Evolutionary conservation across 1,140 invertebrate genomes (phyloP), one percentile per base, ranked within the genome.

Genomic region (Agrypnia vestita): DNA sequence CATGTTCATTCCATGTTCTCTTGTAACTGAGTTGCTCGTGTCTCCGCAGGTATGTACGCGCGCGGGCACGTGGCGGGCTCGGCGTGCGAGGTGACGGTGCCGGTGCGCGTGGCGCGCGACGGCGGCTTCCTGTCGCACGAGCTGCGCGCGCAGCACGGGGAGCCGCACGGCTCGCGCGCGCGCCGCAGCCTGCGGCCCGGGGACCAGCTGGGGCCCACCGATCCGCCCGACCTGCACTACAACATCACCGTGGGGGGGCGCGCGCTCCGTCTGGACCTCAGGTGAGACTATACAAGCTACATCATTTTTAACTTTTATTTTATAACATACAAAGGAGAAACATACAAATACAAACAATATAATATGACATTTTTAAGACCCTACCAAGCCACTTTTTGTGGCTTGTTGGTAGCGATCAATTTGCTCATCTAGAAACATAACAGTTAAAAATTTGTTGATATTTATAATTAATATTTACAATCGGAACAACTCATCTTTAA

Each of bases 181-280:
- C 62, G 51, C 3, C 76, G 62, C 62, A 71, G 62, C 49, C 62
- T 78, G 56, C 46, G 10, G 53, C 56, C 44, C 56, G 80, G 78
- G 15, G 76, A 81, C 17, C 62, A 13, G 47, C 76, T 75, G 17
- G 74, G 79, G 6, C 55, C 59, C 19, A 75, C 46, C 19, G 77
- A 79, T 21, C 17, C 67, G 19, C 47, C 51, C 25, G 53, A 73
- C 9, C 21, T 84, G 35, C 80, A 84, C 59, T 84, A 82, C 76
- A 84, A 84, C 73, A 51, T 84, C 61, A 84, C 83, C 0, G 75
- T 84, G 12, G 83, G 80, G 12, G 80, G 80, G 7, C 69, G 76
- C 15, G 46, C 59, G 19, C 78, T 84, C 6, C 49, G 78, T 12
- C 56, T 84, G 4, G 76, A 82, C 44, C 76, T 84, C 19, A 80